phyloP scores from a whole-genome alignment of 2,113 vertebrate species.

The Euleptes europaea region DNA sequence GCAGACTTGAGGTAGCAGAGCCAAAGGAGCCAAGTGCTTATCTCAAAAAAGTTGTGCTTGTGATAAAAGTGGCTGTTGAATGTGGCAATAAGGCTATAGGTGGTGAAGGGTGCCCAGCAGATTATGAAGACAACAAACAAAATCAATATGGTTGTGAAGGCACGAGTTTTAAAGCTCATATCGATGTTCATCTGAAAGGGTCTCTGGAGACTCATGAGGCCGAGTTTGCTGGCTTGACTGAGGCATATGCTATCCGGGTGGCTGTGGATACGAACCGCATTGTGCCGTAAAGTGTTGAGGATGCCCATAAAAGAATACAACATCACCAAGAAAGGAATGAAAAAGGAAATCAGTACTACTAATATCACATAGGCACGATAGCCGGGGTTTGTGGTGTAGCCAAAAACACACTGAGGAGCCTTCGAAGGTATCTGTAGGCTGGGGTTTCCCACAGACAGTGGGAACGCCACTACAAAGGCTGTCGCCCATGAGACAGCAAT shows the following conservation, averaged over 20 bases:
- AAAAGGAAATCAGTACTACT: constrained; percentile 89
- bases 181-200: constrained; percentile 96
- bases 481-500: constrained; percentile 88
- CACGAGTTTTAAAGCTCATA: constrained; percentile 99
- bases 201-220: constrained; percentile 93
- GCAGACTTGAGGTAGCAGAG: constrained; percentile 99
- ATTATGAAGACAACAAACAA: constrained; percentile 94
- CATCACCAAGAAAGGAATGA: constrained; percentile 93
- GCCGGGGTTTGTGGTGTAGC: constrained; percentile 83
- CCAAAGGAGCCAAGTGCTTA: constrained; percentile 98
- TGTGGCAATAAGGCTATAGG: constrained; percentile 91
- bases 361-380: constrained; percentile 90
- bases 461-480: constrained; percentile 89
- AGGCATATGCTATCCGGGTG: constrained; percentile 93
- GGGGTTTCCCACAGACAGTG: constrained; percentile 87
- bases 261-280: constrained; percentile 93
- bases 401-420: constrained; percentile 95
- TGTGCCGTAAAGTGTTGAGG: constrained; percentile 94
- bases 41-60: constrained; percentile 92
- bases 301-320: constrained; percentile 95
- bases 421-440: constrained; percentile 86
- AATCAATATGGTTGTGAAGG: constrained; percentile 98
- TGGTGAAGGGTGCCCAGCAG: constrained; percentile 94
- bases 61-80: constrained; percentile 91
- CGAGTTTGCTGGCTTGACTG: constrained; percentile 95